A percentile compares a stretch with the other conserved stretches of the same genome.
phyloP scores from a whole-genome alignment of 2,113 vertebrate species.

The Cyprinodon variegatus region DNA sequence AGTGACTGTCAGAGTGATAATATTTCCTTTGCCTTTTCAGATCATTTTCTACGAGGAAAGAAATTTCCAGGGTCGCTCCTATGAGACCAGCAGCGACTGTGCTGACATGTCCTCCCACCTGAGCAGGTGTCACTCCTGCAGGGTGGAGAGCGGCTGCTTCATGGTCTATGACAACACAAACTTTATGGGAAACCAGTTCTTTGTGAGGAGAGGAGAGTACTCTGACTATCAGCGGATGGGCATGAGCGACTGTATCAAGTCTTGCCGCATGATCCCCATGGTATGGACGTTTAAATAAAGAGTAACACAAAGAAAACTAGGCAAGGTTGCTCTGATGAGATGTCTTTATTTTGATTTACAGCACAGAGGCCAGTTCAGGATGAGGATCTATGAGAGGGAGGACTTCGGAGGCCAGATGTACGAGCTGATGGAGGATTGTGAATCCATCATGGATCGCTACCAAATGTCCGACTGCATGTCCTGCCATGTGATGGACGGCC shows the following conservation, averaged over 20 bases:
- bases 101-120: constrained; percentile 72
- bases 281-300: constrained; percentile 43
- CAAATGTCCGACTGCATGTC: too few relatives aligned
- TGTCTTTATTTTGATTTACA: constrained; percentile 36
- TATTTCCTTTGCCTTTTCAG: constrained; percentile 36
- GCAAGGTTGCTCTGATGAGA: not conserved
- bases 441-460: too few relatives aligned
- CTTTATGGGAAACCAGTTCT: constrained; percentile 76
- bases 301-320: not conserved
- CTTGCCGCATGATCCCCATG: constrained; percentile 80
- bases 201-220: constrained; percentile 78
- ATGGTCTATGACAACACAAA: constrained; percentile 74
- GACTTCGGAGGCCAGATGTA: not conserved
- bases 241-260: constrained; percentile 77
- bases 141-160: constrained; percentile 74
- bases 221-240: constrained; percentile 78
- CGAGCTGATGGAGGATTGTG: too few relatives aligned
- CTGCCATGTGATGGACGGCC: too few relatives aligned
- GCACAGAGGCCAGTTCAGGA: constrained; percentile 78
- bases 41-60: constrained; percentile 79
- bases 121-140: constrained; percentile 71
- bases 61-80: constrained; percentile 81
- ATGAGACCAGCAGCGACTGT: constrained; percentile 79
- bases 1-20: not conserved
- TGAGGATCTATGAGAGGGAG: constrained; percentile 77